Evolutionary conservation across 2,797 vertebrate genomes (phyloP), one percentile per base, ranked within the genome.

Genomic region (Avahi laniger): DNA sequence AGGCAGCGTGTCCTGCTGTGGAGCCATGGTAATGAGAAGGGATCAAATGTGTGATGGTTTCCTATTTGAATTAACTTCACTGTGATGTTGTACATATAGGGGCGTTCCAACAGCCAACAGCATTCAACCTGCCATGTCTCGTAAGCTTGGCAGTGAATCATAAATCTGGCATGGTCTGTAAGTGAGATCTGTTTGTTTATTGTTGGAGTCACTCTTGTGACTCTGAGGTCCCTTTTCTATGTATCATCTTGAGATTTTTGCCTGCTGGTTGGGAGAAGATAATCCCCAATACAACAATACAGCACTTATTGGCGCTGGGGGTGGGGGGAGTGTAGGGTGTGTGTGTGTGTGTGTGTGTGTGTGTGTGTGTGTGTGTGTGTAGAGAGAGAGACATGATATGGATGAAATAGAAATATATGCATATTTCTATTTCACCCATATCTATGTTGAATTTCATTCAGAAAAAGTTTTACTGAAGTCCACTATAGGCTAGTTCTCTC

Each of bases 1-100:
- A 91, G 89, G 79, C 75, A 93, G 52, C 28, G 5, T 17, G n/a
- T 65, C 84, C 81, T 95, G 67, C 87, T 96, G 87, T 88, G 84
- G 88, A 95, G 28, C 76, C 50, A 30, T 83, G 70, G 84, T 67
- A 70, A 88, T 93, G 85, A 94, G 57, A 65, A 88, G 89, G 46
- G 8, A 70, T 97, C 70, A 83, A 80, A 78, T 79, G 26, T 79
- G 61, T 79, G 50, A 87, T 78, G 52, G 24, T 81, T 89, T 94
- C 52, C 54, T 89, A 24, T 87, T 84, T 89, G 82, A 61, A 79
- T 88, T 89, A 83, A 84, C 83, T 67, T 92, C 35, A 70, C 26
- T 72, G 14, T 46, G 78, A 35, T 75, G 84, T 38, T 96, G 80
- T 86, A 26, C 18, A 57, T 52, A 43, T 57, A 72, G 4, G 20